These are phyloP conservation scores for Zele albiditarsus DNA, from an alignment of 2,888 invertebrate species.

Conservation along the genomic window DNA sequence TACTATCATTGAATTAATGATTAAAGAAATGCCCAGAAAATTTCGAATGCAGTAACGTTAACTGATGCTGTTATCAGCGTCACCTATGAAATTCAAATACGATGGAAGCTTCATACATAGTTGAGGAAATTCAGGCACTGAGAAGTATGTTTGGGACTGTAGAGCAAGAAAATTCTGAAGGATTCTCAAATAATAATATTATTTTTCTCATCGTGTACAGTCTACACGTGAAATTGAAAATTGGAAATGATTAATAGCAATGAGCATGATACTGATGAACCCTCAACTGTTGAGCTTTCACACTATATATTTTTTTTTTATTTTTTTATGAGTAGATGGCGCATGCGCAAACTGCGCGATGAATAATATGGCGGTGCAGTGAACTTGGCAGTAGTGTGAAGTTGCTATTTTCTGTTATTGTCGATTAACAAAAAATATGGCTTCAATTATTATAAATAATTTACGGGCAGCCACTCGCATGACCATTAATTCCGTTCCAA, in stretches of 20 bases:
- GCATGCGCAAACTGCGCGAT: neutral
- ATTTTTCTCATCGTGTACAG: too few relatives aligned
- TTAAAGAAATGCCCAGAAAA: too few relatives aligned
- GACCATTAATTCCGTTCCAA: slow-evolving; percentile 44
- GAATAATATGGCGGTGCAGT: neutral
- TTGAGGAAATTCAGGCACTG: too few relatives aligned
- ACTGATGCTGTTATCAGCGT: neutral
- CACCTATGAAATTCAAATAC: neutral
- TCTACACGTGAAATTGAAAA: too few relatives aligned
- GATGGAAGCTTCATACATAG: too few relatives aligned
- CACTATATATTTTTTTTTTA: neutral
- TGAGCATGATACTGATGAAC: too few relatives aligned
- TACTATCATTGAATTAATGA: too few relatives aligned
- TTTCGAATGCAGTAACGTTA: neutral
- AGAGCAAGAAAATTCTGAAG: too few relatives aligned
- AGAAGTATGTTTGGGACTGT: too few relatives aligned
- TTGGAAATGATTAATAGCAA: too few relatives aligned
- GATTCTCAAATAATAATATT: too few relatives aligned
- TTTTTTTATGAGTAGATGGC: neutral
- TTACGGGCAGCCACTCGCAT: slow-evolving; percentile 44
- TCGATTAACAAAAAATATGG: slow-evolving; percentile 39
- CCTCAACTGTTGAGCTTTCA: too few relatives aligned
- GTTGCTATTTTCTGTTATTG: neutral
- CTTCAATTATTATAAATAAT: slow-evolving; percentile 49
- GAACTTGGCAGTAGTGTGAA: neutral